Percentiles rank a stretch among this genome's conserved stretches.
phyloP scores from a whole-genome alignment of 2,113 vertebrate species.

The Tauraco erythrolophus region DNA sequence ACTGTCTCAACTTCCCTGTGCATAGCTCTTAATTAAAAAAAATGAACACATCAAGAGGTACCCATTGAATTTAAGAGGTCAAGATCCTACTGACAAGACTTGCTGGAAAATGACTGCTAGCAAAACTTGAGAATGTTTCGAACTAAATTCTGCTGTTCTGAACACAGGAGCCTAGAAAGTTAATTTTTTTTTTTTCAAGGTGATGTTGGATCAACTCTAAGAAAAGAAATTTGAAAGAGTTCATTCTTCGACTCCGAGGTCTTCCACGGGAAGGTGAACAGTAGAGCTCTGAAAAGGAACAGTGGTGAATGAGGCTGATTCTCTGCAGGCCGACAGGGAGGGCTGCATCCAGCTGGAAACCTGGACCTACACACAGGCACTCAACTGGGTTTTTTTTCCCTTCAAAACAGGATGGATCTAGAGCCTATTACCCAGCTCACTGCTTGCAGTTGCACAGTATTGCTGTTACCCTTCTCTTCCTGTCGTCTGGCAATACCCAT shows the following conservation, averaged over 20 bases:
- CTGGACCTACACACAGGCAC: neutral
- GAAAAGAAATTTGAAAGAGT: conserved; percentile 76
- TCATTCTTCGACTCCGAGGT: conserved; percentile 71
- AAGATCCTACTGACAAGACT: conserved; percentile 17
- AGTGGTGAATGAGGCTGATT: conserved; percentile 73
- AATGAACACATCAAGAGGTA: neutral
- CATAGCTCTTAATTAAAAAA: conserved; percentile 33
- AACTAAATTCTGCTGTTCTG: conserved; percentile 16
- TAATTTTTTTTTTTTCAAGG: conserved; percentile 1
- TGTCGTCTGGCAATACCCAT: neutral
- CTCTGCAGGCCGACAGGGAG: conserved; percentile 1
- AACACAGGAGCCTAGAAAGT: conserved; percentile 48
- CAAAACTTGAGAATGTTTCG: neutral
- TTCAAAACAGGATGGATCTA: neutral
- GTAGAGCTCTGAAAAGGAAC: conserved; percentile 66
- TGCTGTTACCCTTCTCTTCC: neutral
- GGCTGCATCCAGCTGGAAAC: neutral
- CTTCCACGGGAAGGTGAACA: conserved; percentile 64
- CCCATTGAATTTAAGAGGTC: neutral
- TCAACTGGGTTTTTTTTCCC: neutral
- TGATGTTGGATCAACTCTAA: conserved; percentile 66
- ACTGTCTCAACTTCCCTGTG: neutral
- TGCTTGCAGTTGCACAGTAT: neutral
- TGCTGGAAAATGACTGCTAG: neutral
- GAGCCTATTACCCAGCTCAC: neutral